A percentile compares a stretch with the other conserved stretches of the same genome.
phyloP scores from a whole-genome alignment of 23 tunicate genomes.

The Styela clava region DNA sequence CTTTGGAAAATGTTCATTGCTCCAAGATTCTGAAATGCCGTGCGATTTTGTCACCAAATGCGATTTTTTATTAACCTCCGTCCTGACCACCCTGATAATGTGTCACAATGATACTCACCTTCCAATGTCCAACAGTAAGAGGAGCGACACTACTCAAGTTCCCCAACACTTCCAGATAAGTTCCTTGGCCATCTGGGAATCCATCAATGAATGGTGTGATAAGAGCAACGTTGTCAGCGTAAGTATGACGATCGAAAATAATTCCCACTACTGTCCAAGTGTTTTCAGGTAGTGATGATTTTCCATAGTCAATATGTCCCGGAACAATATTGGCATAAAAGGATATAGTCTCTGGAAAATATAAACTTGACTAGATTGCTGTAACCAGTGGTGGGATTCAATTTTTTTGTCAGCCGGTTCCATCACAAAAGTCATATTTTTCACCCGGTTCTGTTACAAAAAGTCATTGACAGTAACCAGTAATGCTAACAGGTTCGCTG shows the following conservation, averaged over 20 bases:
- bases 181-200: conserved; percentile 53
- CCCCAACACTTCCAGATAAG: conserved; percentile 40
- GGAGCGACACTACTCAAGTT: conserved; percentile 36
- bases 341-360: conserved; percentile 41
- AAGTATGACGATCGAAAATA: conserved; percentile 56
- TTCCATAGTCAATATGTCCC: conserved; percentile 82
- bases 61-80: too few relatives aligned
- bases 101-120: conserved; percentile 29
- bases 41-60: too few relatives aligned
- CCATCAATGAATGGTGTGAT: conserved; percentile 72
- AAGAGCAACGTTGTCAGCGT: conserved; percentile 51
- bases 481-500: too few relatives aligned
- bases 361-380: background rate
- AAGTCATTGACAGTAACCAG: too few relatives aligned
- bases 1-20: too few relatives aligned
- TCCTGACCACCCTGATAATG: too few relatives aligned
- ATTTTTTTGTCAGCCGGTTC: too few relatives aligned
- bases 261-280: conserved; percentile 72
- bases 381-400: too few relatives aligned
- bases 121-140: conserved; percentile 53
- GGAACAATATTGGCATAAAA: conserved; percentile 53
- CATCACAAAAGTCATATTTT: too few relatives aligned
- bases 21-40: too few relatives aligned
- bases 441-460: too few relatives aligned
- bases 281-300: conserved; percentile 54